Evolutionary conservation across 2,113 vertebrate genomes (phyloP).

Genomic region (Suncus etruscus): DNA sequence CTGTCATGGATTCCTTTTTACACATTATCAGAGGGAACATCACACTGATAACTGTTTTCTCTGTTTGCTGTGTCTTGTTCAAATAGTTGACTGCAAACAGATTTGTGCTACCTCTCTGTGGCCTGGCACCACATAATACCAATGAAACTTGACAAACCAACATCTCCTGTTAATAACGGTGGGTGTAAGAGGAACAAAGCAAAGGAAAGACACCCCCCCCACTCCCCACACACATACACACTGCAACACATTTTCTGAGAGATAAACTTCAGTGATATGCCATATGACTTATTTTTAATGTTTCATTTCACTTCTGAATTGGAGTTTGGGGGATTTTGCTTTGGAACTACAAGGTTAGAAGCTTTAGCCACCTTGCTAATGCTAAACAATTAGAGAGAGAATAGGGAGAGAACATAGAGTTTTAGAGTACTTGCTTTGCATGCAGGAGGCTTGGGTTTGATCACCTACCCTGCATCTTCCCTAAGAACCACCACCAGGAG

Average conservation of each 20-base stretch:
- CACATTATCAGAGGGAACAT: constrained; percentile 73
- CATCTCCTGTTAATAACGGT: constrained; percentile 82
- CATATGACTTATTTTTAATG: constrained; percentile 74
- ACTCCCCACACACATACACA: constrained; percentile 29
- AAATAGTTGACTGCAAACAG: constrained; percentile 88
- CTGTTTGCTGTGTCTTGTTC: constrained; percentile 81
- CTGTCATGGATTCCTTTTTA: constrained; percentile 49
- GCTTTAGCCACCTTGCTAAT: constrained; percentile 35
- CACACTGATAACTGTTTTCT: constrained; percentile 76
- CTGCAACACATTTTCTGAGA: constrained; percentile 68
- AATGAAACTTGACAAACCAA: constrained; percentile 89
- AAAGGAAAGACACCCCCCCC: constrained; percentile 1
- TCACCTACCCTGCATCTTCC: no score
- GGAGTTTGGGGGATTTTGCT: constrained; percentile 42
- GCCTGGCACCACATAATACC: constrained; percentile 85
- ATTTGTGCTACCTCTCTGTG: constrained; percentile 85
- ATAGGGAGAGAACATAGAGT: no score
- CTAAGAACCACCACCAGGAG: no score
- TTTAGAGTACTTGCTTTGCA: no score
- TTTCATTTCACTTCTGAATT: constrained; percentile 62
- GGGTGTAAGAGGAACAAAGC: not conserved
- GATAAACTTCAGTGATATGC: constrained; percentile 75
- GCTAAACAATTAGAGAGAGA: constrained; percentile 14
- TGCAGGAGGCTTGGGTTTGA: no score
- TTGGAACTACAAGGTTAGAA: constrained; percentile 38